These are phyloP conservation scores for Anseranas semipalmata DNA, from an alignment of 2,113 vertebrate genomes.

Conservation along the genomic window DNA sequence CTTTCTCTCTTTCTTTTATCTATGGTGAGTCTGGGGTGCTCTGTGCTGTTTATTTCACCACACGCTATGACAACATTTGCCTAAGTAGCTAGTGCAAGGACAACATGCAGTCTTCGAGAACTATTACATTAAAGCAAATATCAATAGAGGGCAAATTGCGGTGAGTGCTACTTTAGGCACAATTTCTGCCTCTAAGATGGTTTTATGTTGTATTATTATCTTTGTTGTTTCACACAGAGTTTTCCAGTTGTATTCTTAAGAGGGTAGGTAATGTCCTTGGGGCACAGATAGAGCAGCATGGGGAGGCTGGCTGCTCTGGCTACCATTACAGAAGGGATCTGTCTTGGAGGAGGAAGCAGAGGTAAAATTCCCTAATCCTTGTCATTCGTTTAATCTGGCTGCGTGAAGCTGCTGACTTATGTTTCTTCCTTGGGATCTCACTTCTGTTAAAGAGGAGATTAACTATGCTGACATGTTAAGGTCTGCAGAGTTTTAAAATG, in stretches of 20 bases:
- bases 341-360: not conserved
- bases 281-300: not conserved
- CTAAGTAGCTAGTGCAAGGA: not conserved
- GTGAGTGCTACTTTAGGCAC: not conserved
- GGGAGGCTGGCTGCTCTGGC: not conserved
- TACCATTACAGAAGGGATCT: not conserved
- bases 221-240: not conserved
- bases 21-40: not conserved
- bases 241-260: not conserved
- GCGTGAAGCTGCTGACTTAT: not conserved
- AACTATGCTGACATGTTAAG: not conserved
- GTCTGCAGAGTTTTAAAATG: not conserved
- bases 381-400: not conserved
- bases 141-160: not conserved
- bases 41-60: not conserved
- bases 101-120: not conserved
- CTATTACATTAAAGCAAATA: not conserved
- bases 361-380: not conserved
- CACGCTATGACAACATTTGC: not conserved
- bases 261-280: not conserved
- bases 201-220: not conserved
- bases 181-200: not conserved
- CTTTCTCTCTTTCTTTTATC: not conserved
- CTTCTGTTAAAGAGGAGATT: not conserved
- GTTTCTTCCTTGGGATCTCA: not conserved